Base-by-base conservation (phyloP, 2,888 invertebrate species). In the Xanthia togata region DNA sequence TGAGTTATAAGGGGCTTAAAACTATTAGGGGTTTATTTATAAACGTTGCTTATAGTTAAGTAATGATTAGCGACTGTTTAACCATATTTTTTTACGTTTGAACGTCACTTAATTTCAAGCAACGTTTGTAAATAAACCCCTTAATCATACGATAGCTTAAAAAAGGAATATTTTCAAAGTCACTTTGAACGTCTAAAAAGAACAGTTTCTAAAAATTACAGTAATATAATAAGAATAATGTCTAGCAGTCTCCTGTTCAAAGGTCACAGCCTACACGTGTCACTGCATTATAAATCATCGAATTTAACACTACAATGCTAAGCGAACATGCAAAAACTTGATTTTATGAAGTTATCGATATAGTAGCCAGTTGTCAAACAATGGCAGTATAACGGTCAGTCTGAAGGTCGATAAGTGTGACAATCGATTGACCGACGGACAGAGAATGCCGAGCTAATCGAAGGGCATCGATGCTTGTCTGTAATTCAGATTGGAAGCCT, bases 271-370 rank as follows among this genome's bases (percentile, higher is more conserved):
- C 20, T n/a, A 60, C 70, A 67, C 82, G 31, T 70, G 67, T 68
- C 55, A 35, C 20, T 65, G 41, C 67, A 38, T 12, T 38, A 82
- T 77, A 82, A 82, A 82, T 77, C 62, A 62, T 77, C 8, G 11
- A 77, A 55, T 26, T 11, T 70, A 70, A 67, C 69, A 80, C 77
- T 80, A 4, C 20, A 35, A 53, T 50, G 82, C 38, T 76, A 80
- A 81, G 35, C 1, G 0, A 38, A 44, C 5, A 41, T 20, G 5
- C 35, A 60, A 72, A 63, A 78, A 63, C n/a, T 1, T 2, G 0
- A 47, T 57, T 53, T 67, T 38, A 53, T 41, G 0, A 44, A 53
- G n/a, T 50, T 50, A 38, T 35, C 12, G 0, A 63, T 80, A 38
- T 47, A 47, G 44, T 44, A 47, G 23, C n/a, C 14, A 23, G 23